Evolutionary conservation across 2,888 invertebrate species (phyloP), one percentile per base, ranked within the genome.

Genomic region (Nemotelus nigrinus): DNA sequence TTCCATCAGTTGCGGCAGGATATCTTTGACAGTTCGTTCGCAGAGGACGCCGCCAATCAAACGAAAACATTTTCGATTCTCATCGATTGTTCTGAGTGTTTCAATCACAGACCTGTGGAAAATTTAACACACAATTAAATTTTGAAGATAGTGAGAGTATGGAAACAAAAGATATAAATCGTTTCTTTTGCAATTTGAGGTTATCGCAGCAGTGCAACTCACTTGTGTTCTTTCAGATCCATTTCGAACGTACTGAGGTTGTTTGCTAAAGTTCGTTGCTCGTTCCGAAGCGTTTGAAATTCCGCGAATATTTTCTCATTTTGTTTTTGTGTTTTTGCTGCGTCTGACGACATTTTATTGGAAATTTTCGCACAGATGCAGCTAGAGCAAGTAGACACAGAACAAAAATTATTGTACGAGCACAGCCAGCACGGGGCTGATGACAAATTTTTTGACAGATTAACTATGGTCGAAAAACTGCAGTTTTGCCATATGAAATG

Each of bases 221-320:
- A 98, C 98, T 95, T 97, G 90, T 98, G 98, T 88, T 99, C 98
- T 86, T 96, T 97, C 80, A 96, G 90, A 87, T 99, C 98, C 90
- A 94, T 92, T 89, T 98, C 97, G 83, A 98, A 89, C 88, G 98
- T 97, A 1, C 95, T 93, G 80, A 98, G 90, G 90, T 97, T 98
- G 82, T 92, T 92, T 47, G 95, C 94, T 83, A 97, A 88, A 83
- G 91, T 91, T 83, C 96, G 90, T 88, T 98, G 98, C 85, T 98
- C 97, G 82, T 91, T 92, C 65, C 98, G 90, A 75, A 98, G 89
- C 79, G 90, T 89, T 88, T 98, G 96, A 88, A 98, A 98, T 78
- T 94, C 95, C 70, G 91, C 90, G 81, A 96, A 90, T 83, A 98
- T 93, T 88, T 96, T 94, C 85, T 96, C 96, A 80, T 91, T 91